These are phyloP conservation scores for Phalloptychus januarius DNA, from an alignment of 2,797 vertebrate genomes.

Conservation along the genomic window DNA sequence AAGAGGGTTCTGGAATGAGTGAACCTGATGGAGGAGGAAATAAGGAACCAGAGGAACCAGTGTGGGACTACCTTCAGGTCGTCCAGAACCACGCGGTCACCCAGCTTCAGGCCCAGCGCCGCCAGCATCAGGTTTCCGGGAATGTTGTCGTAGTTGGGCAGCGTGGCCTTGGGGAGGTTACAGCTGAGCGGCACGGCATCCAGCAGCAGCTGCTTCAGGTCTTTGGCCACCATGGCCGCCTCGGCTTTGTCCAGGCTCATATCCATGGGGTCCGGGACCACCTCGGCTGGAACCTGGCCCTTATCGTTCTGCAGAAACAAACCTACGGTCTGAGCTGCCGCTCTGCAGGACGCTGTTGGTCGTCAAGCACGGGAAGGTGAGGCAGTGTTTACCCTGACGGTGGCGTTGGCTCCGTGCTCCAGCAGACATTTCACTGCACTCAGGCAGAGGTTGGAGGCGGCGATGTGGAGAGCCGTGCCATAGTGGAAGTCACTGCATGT, in stretches of 20 bases:
- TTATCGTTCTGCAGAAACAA: conserved; percentile 85
- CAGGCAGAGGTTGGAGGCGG: conserved; percentile 92
- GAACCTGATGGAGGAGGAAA: too few relatives aligned
- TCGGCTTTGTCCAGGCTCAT: conserved; percentile 93
- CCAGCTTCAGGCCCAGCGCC: conserved; percentile 88
- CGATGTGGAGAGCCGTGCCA: conserved; percentile 93
- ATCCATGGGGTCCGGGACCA: conserved; percentile 94
- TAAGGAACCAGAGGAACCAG: neutral
- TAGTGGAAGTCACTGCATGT: conserved; percentile 93
- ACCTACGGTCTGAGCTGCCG: neutral
- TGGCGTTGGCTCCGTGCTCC: conserved; percentile 91
- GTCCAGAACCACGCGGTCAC: conserved; percentile 86
- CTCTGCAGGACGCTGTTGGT: neutral
- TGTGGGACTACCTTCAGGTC: conserved; percentile 84
- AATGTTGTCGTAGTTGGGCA: conserved; percentile 94
- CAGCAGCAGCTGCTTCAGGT: conserved; percentile 88
- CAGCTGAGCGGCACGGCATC: conserved; percentile 91
- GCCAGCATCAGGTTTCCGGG: conserved; percentile 92
- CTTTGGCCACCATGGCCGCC: conserved; percentile 90
- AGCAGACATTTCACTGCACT: conserved; percentile 91
- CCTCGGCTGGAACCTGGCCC: conserved; percentile 88
- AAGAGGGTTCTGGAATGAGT: too few relatives aligned
- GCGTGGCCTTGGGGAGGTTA: conserved; percentile 89
- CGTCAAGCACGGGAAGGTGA: too few relatives aligned
- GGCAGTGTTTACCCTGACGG: conserved; percentile 79